Evolutionary conservation across 2,113 vertebrate species (phyloP).

Genomic region (Hoplias malabaricus): DNA sequence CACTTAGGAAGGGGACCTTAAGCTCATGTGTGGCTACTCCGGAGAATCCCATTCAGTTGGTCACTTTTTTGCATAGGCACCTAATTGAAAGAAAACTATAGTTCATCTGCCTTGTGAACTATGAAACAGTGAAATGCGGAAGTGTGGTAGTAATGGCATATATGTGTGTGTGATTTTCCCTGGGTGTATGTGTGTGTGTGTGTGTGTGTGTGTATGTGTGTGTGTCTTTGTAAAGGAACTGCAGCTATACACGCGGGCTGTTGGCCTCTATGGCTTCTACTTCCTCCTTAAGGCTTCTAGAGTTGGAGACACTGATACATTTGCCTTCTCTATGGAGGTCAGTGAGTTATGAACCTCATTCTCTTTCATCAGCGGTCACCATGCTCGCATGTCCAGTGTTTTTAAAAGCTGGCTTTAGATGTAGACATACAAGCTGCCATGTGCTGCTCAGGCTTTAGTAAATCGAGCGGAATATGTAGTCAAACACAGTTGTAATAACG

Average conservation of each 20-base stretch:
- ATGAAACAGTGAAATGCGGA: not conserved
- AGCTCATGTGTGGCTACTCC: no score
- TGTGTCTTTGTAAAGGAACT: conserved; percentile 30
- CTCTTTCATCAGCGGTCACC: not conserved
- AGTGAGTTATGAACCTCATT: not conserved
- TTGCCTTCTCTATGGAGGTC: conserved; percentile 49
- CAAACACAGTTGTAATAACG: no score
- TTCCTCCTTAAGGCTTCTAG: conserved; percentile 40
- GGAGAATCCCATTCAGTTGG: no score
- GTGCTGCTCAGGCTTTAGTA: no score
- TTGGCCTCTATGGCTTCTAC: conserved; percentile 51
- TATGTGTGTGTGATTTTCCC: conserved; percentile 2
- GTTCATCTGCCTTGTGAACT: not conserved
- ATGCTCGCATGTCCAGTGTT: no score
- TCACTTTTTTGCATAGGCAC: no score
- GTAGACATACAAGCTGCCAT: no score
- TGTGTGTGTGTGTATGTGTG: conserved; percentile 10
- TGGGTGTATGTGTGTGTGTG: conserved; percentile 17
- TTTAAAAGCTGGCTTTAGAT: no score
- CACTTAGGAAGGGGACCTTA: no score
- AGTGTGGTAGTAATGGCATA: not conserved
- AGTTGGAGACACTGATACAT: conserved; percentile 3
- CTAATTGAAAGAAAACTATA: no score
- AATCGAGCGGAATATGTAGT: no score
- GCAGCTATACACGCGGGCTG: conserved; percentile 27